phyloP scores from a whole-genome alignment of 2,113 vertebrate species.

The Pedetes capensis region DNA sequence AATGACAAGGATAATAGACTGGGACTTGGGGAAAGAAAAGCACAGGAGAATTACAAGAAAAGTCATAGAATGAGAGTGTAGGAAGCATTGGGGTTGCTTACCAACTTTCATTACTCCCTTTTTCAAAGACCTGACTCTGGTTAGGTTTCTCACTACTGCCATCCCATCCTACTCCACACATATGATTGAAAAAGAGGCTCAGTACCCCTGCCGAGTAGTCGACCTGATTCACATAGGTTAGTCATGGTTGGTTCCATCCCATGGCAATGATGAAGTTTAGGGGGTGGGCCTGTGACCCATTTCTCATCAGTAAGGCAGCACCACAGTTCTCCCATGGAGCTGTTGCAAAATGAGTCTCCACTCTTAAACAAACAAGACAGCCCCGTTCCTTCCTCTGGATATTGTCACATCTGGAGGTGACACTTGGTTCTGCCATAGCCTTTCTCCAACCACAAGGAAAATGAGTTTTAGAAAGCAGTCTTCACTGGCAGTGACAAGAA shows the following conservation, averaged over 20 bases:
- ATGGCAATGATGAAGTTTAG: too few relatives aligned
- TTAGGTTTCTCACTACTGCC: neutral
- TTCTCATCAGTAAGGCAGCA: neutral
- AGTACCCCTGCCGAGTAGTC: neutral
- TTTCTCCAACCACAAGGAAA: neutral
- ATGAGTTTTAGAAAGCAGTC: neutral
- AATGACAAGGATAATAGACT: neutral
- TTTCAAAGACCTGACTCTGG: neutral
- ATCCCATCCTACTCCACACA: neutral
- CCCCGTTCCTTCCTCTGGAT: neutral
- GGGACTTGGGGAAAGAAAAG: neutral
- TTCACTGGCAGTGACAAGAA: neutral
- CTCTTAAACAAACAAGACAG: neutral
- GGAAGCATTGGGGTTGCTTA: neutral
- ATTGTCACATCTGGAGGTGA: constrained; percentile 10
- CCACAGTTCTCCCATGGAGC: neutral
- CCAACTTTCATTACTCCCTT: neutral
- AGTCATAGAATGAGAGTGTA: neutral
- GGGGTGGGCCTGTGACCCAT: neutral
- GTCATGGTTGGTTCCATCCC: rapidly evolving
- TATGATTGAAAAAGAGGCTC: neutral
- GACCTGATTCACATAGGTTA: too few relatives aligned
- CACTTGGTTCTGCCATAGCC: neutral
- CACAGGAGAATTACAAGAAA: neutral
- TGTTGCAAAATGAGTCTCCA: neutral